Conservation (phyloP, 2,888 invertebrate genomes). For the Mimachlamys varia region DNA sequence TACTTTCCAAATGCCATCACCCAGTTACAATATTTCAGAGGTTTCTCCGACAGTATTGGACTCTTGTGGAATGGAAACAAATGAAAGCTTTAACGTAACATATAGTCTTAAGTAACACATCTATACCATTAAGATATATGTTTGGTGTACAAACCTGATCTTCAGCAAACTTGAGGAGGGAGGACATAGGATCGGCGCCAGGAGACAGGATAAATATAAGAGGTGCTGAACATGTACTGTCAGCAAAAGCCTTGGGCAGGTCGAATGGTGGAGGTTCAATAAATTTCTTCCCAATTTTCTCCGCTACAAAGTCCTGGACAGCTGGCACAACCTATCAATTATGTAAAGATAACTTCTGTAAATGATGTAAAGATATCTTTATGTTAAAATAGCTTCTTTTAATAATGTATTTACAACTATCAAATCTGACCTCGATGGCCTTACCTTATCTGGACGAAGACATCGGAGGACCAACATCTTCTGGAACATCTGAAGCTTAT, state of each 20-base stretch:
- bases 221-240: slow-evolving; percentile 81
- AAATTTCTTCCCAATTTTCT: slow-evolving; percentile 81
- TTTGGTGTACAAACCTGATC: slow-evolving; percentile 77
- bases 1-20: too few relatives aligned
- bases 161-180: slow-evolving; percentile 82
- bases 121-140: too few relatives aligned
- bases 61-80: too few relatives aligned
- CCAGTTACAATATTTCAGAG: too few relatives aligned
- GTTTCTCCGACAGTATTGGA: too few relatives aligned
- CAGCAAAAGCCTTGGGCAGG: slow-evolving; percentile 80
- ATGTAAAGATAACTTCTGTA: not conserved
- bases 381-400: not conserved
- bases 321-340: slow-evolving; percentile 78
- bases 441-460: slow-evolving; percentile 82
- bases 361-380: not conserved
- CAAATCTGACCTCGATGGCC: not conserved
- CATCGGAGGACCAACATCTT: slow-evolving; percentile 81
- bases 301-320: slow-evolving; percentile 81
- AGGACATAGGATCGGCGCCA: slow-evolving; percentile 82
- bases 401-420: too few relatives aligned
- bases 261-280: slow-evolving; percentile 82
- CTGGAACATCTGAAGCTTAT: slow-evolving; percentile 79
- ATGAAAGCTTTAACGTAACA: too few relatives aligned
- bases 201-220: slow-evolving; percentile 82
- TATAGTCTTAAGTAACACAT: too few relatives aligned